Evolutionary conservation across 2,797 vertebrate genomes (phyloP).

Genomic region (Schizopygopsis malacanthus): DNA sequence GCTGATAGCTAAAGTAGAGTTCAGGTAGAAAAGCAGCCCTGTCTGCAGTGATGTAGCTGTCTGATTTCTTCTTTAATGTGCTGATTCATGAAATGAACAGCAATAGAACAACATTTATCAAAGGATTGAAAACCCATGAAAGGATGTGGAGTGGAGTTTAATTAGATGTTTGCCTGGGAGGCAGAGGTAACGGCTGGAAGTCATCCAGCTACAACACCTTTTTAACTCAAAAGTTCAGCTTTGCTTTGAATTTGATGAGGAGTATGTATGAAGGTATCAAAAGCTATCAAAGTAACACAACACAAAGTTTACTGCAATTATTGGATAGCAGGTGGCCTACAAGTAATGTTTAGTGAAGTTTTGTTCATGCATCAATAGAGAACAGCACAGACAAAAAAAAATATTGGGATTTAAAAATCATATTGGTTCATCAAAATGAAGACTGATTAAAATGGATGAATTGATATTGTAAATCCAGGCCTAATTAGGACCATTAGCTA

Average conservation of each 20-base stretch:
- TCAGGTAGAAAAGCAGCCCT: not conserved
- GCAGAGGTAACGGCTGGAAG: constrained; percentile 18
- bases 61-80: constrained; percentile 27
- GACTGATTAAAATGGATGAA: not conserved
- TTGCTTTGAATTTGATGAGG: not conserved
- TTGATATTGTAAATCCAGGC: not conserved
- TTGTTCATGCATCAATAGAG: not conserved
- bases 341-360: not conserved
- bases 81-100: constrained; percentile 11
- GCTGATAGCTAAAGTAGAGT: not conserved
- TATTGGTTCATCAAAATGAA: not conserved
- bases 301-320: not conserved
- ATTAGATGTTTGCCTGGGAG: constrained; percentile 33
- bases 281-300: not conserved
- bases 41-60: constrained; percentile 11
- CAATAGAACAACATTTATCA: constrained; percentile 27
- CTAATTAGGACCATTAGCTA: not conserved
- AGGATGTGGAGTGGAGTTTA: constrained; percentile 18
- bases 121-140: constrained; percentile 26
- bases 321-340: not conserved
- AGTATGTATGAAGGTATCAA: not conserved
- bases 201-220: constrained; percentile 28
- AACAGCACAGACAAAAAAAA: not conserved
- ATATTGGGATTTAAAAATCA: not conserved
- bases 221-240: constrained; percentile 17